Conservation (phyloP, 2,113 vertebrate genomes). For the Pogonocichla stellata region DNA sequence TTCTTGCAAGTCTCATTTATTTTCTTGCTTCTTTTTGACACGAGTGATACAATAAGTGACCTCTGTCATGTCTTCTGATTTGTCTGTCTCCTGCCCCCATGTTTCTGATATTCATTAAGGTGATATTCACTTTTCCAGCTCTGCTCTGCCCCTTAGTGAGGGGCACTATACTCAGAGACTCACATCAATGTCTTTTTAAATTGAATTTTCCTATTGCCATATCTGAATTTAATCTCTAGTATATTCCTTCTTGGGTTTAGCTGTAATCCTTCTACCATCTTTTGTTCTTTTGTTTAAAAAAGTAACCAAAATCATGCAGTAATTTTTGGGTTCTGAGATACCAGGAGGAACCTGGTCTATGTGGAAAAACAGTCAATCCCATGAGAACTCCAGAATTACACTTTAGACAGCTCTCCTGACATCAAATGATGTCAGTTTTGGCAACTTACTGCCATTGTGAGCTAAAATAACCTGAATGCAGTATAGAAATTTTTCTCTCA, state of each 20-base stretch:
- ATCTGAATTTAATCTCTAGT: background rate
- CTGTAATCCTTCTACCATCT: background rate
- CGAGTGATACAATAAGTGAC: background rate
- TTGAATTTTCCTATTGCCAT: background rate
- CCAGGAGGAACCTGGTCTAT: background rate
- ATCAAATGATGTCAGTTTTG: background rate
- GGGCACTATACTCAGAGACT: background rate
- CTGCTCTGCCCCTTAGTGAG: background rate
- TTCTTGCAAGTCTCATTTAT: constrained; percentile 41
- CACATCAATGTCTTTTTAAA: background rate
- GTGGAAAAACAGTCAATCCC: background rate
- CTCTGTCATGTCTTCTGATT: background rate
- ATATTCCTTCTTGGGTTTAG: background rate
- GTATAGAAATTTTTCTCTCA: background rate
- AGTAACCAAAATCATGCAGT: background rate
- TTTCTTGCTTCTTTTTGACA: constrained; percentile 39
- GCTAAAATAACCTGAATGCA: background rate
- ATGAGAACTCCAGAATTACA: background rate
- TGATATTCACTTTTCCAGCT: background rate
- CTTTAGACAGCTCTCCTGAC: background rate
- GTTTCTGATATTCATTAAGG: constrained; percentile 40
- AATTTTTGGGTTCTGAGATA: background rate
- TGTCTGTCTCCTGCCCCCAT: background rate
- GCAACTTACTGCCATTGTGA: background rate
- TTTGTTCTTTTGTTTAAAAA: background rate